Percentiles rank a stretch among this genome's conserved stretches.
phyloP scores from a whole-genome alignment of 2,797 vertebrate genomes.

The Alectoris magna region DNA sequence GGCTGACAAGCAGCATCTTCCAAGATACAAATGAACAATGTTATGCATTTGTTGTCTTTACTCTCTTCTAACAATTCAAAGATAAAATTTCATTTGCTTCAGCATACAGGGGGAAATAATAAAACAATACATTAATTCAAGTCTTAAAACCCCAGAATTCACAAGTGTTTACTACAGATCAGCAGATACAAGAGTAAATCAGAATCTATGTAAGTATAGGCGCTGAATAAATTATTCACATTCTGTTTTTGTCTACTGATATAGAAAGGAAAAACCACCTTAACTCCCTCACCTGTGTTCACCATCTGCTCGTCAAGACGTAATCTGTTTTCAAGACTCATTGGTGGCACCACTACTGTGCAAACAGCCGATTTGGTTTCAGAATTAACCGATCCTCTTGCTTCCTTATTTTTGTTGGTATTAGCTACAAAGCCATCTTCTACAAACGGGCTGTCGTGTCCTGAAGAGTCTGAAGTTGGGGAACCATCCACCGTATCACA shows the following conservation, averaged over 20 bases:
- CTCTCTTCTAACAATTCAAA: neutral
- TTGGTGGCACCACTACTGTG: conserved; percentile 92
- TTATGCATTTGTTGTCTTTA: neutral
- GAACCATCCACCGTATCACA: conserved; percentile 95
- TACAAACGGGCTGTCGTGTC: conserved; percentile 89
- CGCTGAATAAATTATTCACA: neutral
- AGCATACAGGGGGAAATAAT: neutral
- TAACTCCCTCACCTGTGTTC: conserved; percentile 84
- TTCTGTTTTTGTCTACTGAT: neutral
- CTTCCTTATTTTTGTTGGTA: conserved; percentile 86
- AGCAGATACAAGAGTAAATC: neutral
- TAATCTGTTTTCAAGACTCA: conserved; percentile 88
- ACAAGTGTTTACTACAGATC: neutral
- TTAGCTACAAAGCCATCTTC: conserved; percentile 86
- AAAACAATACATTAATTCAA: neutral
- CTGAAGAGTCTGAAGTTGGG: conserved; percentile 90
- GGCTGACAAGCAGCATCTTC: conserved; percentile 87
- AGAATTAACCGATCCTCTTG: conserved; percentile 80
- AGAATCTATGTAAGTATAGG: neutral
- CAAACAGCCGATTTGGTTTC: conserved; percentile 89
- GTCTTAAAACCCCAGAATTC: neutral
- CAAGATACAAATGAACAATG: conserved; percentile 35
- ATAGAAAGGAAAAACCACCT: neutral
- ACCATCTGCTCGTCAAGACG: conserved; percentile 79
- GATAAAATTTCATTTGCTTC: neutral